Conservation (phyloP, 2,888 invertebrate genomes). For the Drosophila rellima region DNA sequence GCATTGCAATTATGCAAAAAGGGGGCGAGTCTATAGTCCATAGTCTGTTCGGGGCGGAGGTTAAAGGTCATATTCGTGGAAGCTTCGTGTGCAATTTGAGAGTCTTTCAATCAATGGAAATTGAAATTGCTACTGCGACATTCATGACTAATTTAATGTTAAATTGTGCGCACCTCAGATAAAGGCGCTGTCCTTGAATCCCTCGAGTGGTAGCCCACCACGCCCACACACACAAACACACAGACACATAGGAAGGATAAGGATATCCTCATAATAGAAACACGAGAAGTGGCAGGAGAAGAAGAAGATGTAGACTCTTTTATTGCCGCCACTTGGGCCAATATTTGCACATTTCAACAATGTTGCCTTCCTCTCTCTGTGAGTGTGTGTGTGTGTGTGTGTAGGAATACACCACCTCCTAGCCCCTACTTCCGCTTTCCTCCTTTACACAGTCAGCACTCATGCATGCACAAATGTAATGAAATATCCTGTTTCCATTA, state of each 20-base stretch:
- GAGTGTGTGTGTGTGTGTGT: constrained; percentile 14
- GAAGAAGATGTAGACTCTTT: constrained; percentile 59
- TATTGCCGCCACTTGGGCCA: constrained; percentile 78
- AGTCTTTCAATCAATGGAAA: constrained; percentile 61
- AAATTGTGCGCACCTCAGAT: constrained; percentile 62
- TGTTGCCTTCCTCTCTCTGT: constrained; percentile 55
- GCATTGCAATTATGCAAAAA: constrained; percentile 68
- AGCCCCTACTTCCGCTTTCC: background rate
- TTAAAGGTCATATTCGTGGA: constrained; percentile 34
- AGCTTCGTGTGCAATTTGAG: constrained; percentile 14
- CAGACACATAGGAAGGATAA: background rate
- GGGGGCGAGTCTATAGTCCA: constrained; percentile 15
- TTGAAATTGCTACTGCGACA: constrained; percentile 63
- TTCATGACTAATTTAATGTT: constrained; percentile 66
- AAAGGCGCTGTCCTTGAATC: constrained; percentile 18
- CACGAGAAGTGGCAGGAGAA: constrained; percentile 30
- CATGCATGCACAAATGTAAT: constrained; percentile 80
- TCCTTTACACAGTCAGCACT: constrained; percentile 48
- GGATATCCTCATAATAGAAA: constrained; percentile 43
- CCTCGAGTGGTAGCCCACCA: constrained; percentile 10
- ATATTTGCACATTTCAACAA: constrained; percentile 81
- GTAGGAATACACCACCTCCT: constrained; percentile 13
- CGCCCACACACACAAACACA: constrained; percentile 11
- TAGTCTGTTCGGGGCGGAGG: constrained; percentile 9
- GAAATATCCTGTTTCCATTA: constrained; percentile 77